Percentiles rank a stretch among this genome's conserved stretches.
Conservation (phyloP, 2,888 invertebrate species). For the Drosophila sordidapex region DNA sequence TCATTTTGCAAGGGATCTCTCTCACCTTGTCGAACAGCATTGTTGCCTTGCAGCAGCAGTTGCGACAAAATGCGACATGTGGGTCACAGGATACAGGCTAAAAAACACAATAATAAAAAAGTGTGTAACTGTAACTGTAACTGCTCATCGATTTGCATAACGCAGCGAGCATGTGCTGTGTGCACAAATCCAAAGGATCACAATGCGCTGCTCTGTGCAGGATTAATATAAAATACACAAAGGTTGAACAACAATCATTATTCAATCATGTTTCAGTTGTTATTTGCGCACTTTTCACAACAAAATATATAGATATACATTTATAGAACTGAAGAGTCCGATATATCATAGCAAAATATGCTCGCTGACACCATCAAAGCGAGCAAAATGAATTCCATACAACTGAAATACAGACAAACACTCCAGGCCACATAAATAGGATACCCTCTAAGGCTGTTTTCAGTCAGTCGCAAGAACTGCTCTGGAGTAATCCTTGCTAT, state of each 20-base stretch:
- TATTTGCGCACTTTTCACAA: conserved; percentile 31
- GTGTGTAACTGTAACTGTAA: background rate
- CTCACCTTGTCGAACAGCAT: conserved; percentile 14
- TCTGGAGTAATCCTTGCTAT: no score
- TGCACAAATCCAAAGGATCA: conserved; percentile 28
- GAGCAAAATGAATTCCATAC: background rate
- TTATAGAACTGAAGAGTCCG: background rate
- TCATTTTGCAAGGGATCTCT: conserved; percentile 14
- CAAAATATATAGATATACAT: background rate
- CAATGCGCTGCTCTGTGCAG: background rate
- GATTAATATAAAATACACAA: conserved; percentile 2
- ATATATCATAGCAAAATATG: background rate
- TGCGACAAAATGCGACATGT: conserved; percentile 42
- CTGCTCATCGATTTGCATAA: conserved; percentile 30
- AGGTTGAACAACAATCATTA: background rate
- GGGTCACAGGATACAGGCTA: conserved; percentile 2
- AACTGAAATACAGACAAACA: background rate
- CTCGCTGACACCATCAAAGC: background rate
- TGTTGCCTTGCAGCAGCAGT: conserved; percentile 14
- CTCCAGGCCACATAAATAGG: background rate
- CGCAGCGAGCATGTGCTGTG: conserved; percentile 4
- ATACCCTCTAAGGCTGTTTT: background rate
- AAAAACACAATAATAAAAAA: background rate
- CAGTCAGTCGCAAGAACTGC: no score
- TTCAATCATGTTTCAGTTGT: conserved; percentile 28